A percentile compares a stretch with the other conserved stretches of the same genome.
Conservation (phyloP, 2,113 vertebrate genomes). For the Prinia subflava region DNA sequence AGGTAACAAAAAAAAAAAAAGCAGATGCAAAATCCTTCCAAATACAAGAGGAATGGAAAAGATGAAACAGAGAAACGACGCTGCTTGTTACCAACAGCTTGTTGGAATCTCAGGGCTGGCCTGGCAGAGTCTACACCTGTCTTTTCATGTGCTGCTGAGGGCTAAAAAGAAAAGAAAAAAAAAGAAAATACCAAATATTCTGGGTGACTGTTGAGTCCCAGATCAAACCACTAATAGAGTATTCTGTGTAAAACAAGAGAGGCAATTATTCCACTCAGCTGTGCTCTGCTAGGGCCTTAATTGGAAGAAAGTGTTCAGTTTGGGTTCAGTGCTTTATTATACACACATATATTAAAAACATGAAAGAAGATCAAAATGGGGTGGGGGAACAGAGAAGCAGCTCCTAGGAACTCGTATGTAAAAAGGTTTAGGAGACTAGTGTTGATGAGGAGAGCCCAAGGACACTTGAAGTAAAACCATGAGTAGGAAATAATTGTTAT, state of each 20-base stretch:
- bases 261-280: constrained; percentile 62
- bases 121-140: background rate
- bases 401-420: background rate
- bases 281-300: constrained; percentile 62
- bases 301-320: constrained; percentile 60
- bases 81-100: background rate
- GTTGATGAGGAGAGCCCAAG: background rate
- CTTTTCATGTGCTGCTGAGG: constrained; percentile 5
- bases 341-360: background rate
- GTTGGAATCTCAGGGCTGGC: background rate
- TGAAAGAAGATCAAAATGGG: background rate
- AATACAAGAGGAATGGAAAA: constrained; percentile 43
- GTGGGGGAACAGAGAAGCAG: background rate
- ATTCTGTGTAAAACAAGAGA: constrained; percentile 66
- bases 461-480: background rate
- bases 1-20: constrained; percentile 44
- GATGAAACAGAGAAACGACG: background rate
- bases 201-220: constrained; percentile 5
- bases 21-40: constrained; percentile 48
- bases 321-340: constrained; percentile 59
- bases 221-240: constrained; percentile 63
- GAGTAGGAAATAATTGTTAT: background rate
- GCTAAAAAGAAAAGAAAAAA: background rate
- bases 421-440: constrained; percentile 27
- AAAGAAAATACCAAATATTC: background rate